Base-by-base conservation (phyloP, 2,113 vertebrate genomes). In the Engystomops pustulosus region DNA sequence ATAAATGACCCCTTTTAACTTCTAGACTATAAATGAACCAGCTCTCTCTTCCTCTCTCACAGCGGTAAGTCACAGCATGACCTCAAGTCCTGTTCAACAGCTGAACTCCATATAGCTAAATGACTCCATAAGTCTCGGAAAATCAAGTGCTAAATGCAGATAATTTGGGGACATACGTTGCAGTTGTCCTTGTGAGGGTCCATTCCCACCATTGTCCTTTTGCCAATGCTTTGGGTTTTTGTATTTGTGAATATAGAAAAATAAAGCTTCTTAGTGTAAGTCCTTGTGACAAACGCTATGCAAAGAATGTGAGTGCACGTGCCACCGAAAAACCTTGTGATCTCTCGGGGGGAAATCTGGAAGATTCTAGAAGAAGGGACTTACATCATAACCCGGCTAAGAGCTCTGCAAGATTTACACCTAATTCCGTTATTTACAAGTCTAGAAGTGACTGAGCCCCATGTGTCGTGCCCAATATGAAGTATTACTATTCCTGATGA, bases 181-280 rank as follows among this genome's bases (percentile, higher is more conserved):
- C 23, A 3, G 7, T 58, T 58, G 6, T 41, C 17, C 8, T 6
- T 41, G 32, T 15, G 32, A 18, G n/a, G 65, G 18, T 70, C n/a
- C 4, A 53, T 15, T 75, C 4, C 12, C 27, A 34, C 18, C 2
- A 3, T 30, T 32, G 72, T 75, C 45, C 8, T 14, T 11, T 23
- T 49, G 0, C 15, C 25, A 4, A 62, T 18, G 27, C 55, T 45
- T 65, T 49, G 25, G 58, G 6, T 32, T 27, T 67, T 65, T 65
- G 58, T 67, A 27, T 25, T 67, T 18, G 47, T 25, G 14, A 41
- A 44, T 36, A 80, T 45, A 80, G 14, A 8, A 80, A 25, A 68
- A 47, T 65, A 51, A 80, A 80, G 58, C 78, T 62, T 67, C 58
- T 80, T 80, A 68, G 38, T 10, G 36, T 34, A 44, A 23, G n/a